Evolutionary conservation across 2,888 invertebrate species (phyloP).

Genomic region (Drosophila tanythrix): DNA sequence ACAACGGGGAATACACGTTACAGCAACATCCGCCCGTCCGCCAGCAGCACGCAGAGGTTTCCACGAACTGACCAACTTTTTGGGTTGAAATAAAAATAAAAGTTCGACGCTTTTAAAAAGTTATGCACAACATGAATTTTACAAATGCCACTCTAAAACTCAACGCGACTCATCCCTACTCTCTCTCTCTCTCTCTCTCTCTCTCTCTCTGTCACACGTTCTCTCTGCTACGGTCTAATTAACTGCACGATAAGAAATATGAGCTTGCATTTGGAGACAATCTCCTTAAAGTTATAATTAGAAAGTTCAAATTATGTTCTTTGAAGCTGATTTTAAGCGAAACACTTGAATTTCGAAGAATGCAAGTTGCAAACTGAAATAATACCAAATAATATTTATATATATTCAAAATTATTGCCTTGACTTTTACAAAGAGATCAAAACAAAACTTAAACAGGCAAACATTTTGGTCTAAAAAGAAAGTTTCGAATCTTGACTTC

Average conservation of each 20-base stretch:
- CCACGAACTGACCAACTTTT: constrained; percentile 49
- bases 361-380: neutral
- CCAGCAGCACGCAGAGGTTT: neutral
- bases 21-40: neutral
- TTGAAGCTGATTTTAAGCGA: neutral
- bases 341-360: neutral
- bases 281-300: neutral
- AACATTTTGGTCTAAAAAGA: neutral
- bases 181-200: neutral
- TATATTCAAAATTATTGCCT: neutral
- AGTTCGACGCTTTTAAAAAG: constrained; percentile 58
- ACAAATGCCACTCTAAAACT: constrained; percentile 46
- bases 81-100: constrained; percentile 40
- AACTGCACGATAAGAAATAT: neutral
- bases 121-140: constrained; percentile 61
- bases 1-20: neutral
- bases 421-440: neutral
- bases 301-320: too few relatives aligned
- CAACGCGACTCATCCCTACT: neutral
- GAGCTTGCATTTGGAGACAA: neutral
- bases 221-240: neutral
- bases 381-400: fast-evolving
- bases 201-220: neutral
- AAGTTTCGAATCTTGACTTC: neutral
- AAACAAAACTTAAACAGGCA: neutral